Percentiles rank a stretch among this genome's conserved stretches.
Conservation (phyloP, 2,797 vertebrate species). For the Remorina albescens region DNA sequence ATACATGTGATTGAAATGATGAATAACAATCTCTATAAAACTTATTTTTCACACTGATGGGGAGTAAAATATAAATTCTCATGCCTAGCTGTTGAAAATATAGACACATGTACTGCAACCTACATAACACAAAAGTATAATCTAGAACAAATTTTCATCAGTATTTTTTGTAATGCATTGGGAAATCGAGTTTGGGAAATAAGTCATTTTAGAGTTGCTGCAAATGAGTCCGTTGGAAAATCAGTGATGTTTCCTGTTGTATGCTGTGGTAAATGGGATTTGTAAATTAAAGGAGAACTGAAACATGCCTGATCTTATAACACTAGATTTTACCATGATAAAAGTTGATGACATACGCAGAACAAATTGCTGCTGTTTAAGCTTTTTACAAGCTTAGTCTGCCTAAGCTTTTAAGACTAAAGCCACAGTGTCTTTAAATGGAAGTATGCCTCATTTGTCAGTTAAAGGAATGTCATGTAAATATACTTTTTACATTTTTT, state of each 20-base stretch:
- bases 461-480: constrained; percentile 9
- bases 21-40: too few relatives aligned
- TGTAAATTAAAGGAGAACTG: constrained; percentile 18
- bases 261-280: constrained; percentile 4
- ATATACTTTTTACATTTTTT: background rate
- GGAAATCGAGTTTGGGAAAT: constrained; percentile 29
- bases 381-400: too few relatives aligned
- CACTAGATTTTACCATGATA: constrained; percentile 8
- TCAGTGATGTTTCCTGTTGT: background rate
- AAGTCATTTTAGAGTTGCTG: constrained; percentile 8
- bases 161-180: constrained; percentile 10
- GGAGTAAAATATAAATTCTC: constrained; percentile 21
- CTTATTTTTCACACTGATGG: constrained; percentile 4
- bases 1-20: background rate
- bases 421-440: background rate
- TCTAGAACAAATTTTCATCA: constrained; percentile 14
- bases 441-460: background rate
- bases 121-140: constrained; percentile 26
- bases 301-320: background rate
- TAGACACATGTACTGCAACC: constrained; percentile 1
- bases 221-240: constrained; percentile 17
- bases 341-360: background rate
- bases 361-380: constrained; percentile 1
- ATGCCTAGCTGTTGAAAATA: constrained; percentile 23
- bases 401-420: background rate